Evolutionary conservation across 2,888 invertebrate species (phyloP), one percentile per base, ranked within the genome.

Genomic region (Sphaerophoria taeniata): DNA sequence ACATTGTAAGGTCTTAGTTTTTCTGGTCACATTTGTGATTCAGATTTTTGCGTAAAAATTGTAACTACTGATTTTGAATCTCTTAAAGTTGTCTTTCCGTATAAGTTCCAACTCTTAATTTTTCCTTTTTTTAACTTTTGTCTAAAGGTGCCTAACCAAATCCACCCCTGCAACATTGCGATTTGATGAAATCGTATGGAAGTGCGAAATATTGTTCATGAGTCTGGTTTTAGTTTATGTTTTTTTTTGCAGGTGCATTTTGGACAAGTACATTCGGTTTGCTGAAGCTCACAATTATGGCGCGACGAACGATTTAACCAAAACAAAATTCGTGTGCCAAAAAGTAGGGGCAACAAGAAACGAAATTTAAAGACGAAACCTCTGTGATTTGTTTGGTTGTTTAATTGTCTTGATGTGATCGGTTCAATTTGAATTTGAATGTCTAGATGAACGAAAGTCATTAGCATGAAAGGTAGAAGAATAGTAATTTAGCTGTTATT

Each of bases 261-360:
- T 39, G 24, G 24, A 24, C 24, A 24, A 24, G 24, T 24, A 24
- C 58, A 16, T 3, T 16, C 39, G 1, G 14, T 63, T 55, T 33
- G 47, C 11, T 65, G 49, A 33, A 65, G 2, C 11, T 47, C 34
- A 47, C 33, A 16, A 14, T 39, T 16, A 63, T 63, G 14, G 6
- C 34, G 9, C 45, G 4, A 12, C 16, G 34, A 11, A 24, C 4
- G 12, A 49, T 65, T 24, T 34, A 14, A 63, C 47, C 63, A 63
- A 49, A 65, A 49, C 34, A 65, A 65, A 39, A 63, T 49, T 34
- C 49, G 24, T 43, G 49, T 49, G 49, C 63, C 63, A 63, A 63
- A 63, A 36, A 14, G 36, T 34, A 36, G 34, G 34, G 3, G 36
- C 49, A 58, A 49, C 16, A 34, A 16, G 12, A 33, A 63, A 60